Evolutionary conservation across 2,797 vertebrate species (phyloP).

Genomic region (Borostomias antarcticus): DNA sequence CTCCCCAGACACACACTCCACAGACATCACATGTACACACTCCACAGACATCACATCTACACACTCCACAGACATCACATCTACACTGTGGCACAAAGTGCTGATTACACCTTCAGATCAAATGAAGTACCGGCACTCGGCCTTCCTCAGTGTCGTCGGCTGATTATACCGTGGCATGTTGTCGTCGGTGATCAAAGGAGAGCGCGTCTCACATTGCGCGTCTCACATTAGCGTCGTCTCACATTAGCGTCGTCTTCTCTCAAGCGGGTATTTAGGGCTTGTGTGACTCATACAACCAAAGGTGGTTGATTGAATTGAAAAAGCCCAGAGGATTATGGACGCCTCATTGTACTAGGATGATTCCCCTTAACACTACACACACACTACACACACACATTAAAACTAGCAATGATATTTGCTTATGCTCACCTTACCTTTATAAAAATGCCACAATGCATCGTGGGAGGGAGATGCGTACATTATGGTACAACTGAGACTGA

Average conservation of each 20-base stretch:
- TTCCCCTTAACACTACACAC: no score
- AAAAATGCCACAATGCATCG: conserved; percentile 4
- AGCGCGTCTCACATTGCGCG: conserved; percentile 20
- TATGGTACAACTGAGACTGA: conserved; percentile 42
- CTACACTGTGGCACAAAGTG: no score
- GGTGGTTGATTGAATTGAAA: not conserved
- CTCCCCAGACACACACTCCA: no score
- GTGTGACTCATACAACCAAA: not conserved
- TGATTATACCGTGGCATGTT: no score
- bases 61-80: no score
- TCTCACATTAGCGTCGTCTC: no score
- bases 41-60: no score
- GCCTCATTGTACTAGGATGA: conserved; percentile 9
- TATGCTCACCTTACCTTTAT: conserved; percentile 28
- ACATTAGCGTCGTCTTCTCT: conserved; percentile 12
- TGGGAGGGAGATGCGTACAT: conserved; percentile 42
- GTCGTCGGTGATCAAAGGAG: conserved; percentile 20
- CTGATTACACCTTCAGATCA: no score
- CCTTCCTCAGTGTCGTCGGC: no score
- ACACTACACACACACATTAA: not conserved
- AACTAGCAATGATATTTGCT: not conserved
- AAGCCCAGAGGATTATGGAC: not conserved
- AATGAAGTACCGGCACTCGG: no score
- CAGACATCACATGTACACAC: no score
- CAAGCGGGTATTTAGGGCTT: not conserved